Evolutionary conservation across 2,113 vertebrate species (phyloP), one percentile per base, ranked within the genome.

Genomic region (Antechinus flavipes): DNA sequence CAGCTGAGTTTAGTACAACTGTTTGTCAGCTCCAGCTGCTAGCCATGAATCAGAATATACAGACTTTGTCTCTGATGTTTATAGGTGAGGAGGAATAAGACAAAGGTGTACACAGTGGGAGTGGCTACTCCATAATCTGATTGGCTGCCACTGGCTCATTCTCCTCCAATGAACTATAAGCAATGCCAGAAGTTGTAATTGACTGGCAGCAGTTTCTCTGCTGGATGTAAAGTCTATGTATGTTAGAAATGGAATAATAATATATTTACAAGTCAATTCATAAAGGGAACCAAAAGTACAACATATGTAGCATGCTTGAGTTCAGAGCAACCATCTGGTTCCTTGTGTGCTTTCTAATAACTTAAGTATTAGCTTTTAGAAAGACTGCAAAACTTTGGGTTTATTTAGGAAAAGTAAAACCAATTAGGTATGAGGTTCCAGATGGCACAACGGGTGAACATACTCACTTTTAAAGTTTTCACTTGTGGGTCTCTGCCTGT

Each of bases 231-330:
- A 92, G 25, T 84, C 58, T 90, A 54, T 91, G 42, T 46, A 35
- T 10, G 54, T 93, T 96, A 97, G 93, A 95, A 52, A 92, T 25
- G 92, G 61, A 97, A 42, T 19, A 93, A 68, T 47, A 96, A 94
- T 12, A 0, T 2, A 26, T 97, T 97, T 96, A 92, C 14, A 7
- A 55, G 96, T 92, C 94, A 19, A 94, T n/a, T 95, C 94, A 94
- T 53, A 89, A 92, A 96, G 61, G 55, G 92, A 95, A 92, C 97
- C 93, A 95, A 97, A 97, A 52, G 47, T 52, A 93, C n/a, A 90
- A 35, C 0, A 27, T 92, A 26, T 94, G 89, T 26, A 93, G 50
- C 55, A 49, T 92, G 24, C 23, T 42, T 91, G 54, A 68, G 96
- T 95, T 95, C 96, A 68, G 93, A 95, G 90, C 0, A 10, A 8